These are phyloP conservation scores for Ctenomys sociabilis DNA, from an alignment of 2,113 vertebrate genomes.

Conservation along the genomic window DNA sequence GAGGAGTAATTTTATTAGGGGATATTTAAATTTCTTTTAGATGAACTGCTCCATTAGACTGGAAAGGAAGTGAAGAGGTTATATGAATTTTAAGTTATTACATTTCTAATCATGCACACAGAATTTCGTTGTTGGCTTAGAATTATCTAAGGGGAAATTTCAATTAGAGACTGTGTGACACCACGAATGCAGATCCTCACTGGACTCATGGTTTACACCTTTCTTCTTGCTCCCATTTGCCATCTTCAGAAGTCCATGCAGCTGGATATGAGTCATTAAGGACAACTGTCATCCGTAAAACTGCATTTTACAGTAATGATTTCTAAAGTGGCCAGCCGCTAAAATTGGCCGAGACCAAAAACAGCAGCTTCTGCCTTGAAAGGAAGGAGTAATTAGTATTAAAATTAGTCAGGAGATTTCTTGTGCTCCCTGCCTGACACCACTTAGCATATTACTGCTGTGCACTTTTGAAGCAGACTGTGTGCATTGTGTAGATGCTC, in stretches of 20 bases:
- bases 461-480: background rate
- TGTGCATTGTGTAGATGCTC: background rate
- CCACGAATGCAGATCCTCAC: background rate
- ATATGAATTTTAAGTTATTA: background rate
- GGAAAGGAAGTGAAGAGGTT: background rate
- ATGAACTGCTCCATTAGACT: background rate
- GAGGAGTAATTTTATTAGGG: slow-evolving; percentile 21
- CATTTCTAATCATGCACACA: background rate
- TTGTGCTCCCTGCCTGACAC: background rate
- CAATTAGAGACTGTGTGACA: slow-evolving; percentile 12
- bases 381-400: slow-evolving; percentile 31
- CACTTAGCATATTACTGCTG: background rate
- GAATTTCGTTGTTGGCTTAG: slow-evolving; percentile 6
- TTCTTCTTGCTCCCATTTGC: background rate
- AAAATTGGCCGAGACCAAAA: slow-evolving; percentile 37
- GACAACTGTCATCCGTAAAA: slow-evolving; percentile 39
- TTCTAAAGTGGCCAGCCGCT: slow-evolving; percentile 62
- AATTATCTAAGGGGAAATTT: background rate
- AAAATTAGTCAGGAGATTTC: slow-evolving; percentile 33
- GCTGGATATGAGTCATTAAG: slow-evolving; percentile 57
- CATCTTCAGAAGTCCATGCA: slow-evolving; percentile 16
- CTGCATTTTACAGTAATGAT: slow-evolving; percentile 29
- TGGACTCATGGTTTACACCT: background rate
- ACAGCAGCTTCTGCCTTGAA: slow-evolving; percentile 42
- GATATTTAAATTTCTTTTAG: slow-evolving; percentile 26